Conservation (phyloP, 2,797 vertebrate species). For the Pantherophis vulpinus region DNA sequence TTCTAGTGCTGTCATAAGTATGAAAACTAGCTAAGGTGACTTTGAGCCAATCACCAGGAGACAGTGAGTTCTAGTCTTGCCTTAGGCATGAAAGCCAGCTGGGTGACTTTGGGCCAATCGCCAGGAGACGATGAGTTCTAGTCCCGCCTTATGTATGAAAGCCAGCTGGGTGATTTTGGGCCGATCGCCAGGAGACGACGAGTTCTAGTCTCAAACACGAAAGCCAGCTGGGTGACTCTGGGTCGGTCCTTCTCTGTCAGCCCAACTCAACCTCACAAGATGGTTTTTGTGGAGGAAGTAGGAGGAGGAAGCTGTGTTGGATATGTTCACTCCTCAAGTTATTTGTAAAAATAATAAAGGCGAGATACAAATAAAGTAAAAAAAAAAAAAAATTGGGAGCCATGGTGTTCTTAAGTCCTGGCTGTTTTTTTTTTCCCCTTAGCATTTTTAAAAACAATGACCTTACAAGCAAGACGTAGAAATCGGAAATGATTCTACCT, state of each 20-base stretch:
- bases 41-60: background rate
- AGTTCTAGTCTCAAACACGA: background rate
- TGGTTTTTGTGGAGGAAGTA: background rate
- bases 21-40: no score
- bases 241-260: background rate
- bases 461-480: background rate
- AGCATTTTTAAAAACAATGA: background rate
- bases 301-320: background rate
- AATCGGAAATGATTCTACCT: background rate
- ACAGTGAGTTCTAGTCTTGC: fast-evolving
- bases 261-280: background rate
- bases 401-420: background rate
- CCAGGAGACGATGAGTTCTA: no score
- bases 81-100: no score
- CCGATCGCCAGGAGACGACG: fast-evolving
- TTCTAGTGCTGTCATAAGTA: fast-evolving
- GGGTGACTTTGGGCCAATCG: no score
- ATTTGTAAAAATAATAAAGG: background rate
- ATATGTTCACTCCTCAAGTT: background rate
- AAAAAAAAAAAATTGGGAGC: background rate
- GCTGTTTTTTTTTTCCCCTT: background rate
- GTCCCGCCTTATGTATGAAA: background rate
- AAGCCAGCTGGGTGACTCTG: background rate
- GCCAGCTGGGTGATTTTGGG: background rate
- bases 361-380: background rate